Conservation (phyloP, 2,888 invertebrate species). For the Conomelus anceps region DNA sequence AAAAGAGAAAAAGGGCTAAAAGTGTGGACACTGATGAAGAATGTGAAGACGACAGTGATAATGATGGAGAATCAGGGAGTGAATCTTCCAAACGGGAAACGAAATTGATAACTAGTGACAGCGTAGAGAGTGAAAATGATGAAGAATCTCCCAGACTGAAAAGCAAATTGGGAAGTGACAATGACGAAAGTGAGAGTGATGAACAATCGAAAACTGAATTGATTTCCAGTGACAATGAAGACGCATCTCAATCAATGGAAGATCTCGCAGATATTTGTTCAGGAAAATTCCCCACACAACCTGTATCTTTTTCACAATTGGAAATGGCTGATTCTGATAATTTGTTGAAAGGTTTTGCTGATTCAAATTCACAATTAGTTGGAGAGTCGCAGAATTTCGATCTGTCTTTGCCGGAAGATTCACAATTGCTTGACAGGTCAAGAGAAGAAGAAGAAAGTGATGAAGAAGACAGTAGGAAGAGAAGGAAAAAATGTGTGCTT, state of each 20-base stretch:
- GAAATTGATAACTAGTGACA: background rate
- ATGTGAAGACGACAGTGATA: background rate
- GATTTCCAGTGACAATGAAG: background rate
- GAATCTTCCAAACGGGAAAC: conserved; percentile 39
- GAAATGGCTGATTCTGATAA: conserved; percentile 23
- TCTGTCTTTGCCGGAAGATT: conserved; percentile 9
- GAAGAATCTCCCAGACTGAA: background rate
- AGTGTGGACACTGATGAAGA: background rate
- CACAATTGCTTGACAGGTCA: conserved; percentile 48
- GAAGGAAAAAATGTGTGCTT: background rate
- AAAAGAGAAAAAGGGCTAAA: background rate
- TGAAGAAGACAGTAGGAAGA: conserved; percentile 25
- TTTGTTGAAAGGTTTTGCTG: background rate
- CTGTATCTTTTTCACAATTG: conserved; percentile 28
- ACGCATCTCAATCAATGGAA: background rate
- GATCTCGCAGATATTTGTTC: conserved; percentile 46
- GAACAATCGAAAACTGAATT: background rate
- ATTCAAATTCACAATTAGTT: background rate
- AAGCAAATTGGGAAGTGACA: too few species aligned
- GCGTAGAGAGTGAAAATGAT: background rate
- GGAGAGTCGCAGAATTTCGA: conserved; percentile 8
- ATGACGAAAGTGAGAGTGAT: background rate
- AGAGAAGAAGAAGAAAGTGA: conserved; percentile 40
- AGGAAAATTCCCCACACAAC: conserved; percentile 49
- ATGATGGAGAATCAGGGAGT: conserved; percentile 46